These are phyloP conservation scores for Stigmatopora argus DNA, from an alignment of 2,113 vertebrate species.

Conservation along the genomic window DNA sequence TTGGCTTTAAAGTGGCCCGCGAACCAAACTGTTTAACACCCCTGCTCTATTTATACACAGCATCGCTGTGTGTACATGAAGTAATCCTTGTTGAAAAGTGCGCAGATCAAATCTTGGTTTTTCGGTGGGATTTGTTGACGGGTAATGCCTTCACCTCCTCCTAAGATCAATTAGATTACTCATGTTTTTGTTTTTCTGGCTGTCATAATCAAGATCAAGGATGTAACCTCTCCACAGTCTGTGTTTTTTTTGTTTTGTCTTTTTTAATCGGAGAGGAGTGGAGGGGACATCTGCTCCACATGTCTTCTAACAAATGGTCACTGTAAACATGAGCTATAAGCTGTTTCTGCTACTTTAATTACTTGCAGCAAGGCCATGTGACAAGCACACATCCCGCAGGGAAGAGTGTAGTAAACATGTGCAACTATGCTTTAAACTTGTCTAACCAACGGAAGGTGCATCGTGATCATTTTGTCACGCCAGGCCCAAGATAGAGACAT, in stretches of 20 bases:
- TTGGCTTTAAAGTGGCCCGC: too few relatives aligned
- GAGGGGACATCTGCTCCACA: slow-evolving; percentile 16
- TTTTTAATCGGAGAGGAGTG: not conserved
- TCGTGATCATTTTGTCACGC: not conserved
- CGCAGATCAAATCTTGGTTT: slow-evolving; percentile 48
- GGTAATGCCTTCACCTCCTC: slow-evolving; percentile 4
- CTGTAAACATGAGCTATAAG: slow-evolving; percentile 13
- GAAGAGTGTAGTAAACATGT: not conserved
- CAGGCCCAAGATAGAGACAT: slow-evolving; percentile 7
- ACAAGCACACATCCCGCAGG: slow-evolving; percentile 1
- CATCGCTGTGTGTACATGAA: slow-evolving; percentile 27
- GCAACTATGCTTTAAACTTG: slow-evolving; percentile 1
- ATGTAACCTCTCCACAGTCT: not conserved
- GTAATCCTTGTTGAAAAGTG: slow-evolving; percentile 37
- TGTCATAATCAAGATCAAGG: slow-evolving; percentile 6
- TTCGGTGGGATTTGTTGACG: slow-evolving; percentile 25
- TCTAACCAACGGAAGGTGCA: slow-evolving; percentile 3
- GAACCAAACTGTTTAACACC: too few relatives aligned
- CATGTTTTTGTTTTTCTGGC: slow-evolving; percentile 25
- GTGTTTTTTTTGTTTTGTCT: not conserved
- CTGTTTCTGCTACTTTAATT: slow-evolving; percentile 8
- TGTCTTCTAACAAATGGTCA: slow-evolving; percentile 12
- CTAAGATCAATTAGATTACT: slow-evolving; percentile 34
- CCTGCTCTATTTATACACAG: not conserved
- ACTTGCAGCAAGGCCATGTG: not conserved